Percentiles rank a stretch among this genome's conserved stretches.
Conservation (phyloP, 2,888 invertebrate species). For the Lasioglossum morio region DNA sequence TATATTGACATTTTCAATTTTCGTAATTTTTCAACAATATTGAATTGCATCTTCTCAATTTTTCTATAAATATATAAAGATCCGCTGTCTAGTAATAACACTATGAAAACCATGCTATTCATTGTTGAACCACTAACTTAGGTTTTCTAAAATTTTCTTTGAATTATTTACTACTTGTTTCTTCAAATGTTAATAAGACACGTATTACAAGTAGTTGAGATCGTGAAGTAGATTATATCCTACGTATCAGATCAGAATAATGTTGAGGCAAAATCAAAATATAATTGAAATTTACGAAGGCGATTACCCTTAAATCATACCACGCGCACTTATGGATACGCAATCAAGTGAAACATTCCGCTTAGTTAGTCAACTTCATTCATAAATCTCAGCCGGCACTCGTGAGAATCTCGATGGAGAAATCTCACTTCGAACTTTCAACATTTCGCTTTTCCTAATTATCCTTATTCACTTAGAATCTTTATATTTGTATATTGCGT, state of each 20-base stretch:
- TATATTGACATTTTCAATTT: too few species aligned
- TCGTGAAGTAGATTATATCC: conserved; percentile 1
- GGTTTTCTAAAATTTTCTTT: too few species aligned
- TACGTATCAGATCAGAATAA: background rate
- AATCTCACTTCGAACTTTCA: conserved; percentile 40
- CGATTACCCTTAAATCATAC: conserved; percentile 28
- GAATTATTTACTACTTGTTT: background rate
- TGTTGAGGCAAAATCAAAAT: background rate
- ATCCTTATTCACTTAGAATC: conserved; percentile 1
- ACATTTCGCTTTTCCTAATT: conserved; percentile 18
- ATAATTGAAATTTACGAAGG: conserved; percentile 43
- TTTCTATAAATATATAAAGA: too few species aligned
- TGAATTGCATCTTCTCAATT: too few species aligned
- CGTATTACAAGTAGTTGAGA: background rate
- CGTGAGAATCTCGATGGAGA: conserved; percentile 37
- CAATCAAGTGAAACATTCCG: conserved; percentile 38
- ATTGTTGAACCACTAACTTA: background rate
- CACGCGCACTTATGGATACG: conserved; percentile 22
- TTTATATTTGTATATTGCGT: background rate
- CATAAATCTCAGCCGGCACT: conserved; percentile 16
- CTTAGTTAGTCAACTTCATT: conserved; percentile 36
- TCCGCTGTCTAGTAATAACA: too few species aligned
- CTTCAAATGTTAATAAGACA: background rate
- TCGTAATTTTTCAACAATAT: too few species aligned
- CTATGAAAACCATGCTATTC: background rate